phyloP scores from a whole-genome alignment of 2,888 invertebrate species.

The Desoria tigrina region DNA sequence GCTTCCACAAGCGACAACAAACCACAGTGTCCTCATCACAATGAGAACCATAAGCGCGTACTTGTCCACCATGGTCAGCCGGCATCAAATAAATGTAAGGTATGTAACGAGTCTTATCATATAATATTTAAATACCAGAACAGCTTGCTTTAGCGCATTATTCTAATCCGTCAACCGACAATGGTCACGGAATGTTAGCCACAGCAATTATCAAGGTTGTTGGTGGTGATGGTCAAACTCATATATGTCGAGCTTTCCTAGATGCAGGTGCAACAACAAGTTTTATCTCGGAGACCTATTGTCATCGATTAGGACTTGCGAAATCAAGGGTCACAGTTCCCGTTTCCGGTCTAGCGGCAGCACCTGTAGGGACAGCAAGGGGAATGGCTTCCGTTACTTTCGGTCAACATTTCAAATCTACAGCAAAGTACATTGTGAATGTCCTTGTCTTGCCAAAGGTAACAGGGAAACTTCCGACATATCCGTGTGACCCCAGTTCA shows the following conservation, averaged over 20 bases:
- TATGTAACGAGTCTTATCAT: not conserved
- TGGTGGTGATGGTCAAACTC: not conserved
- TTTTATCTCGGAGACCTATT: slow-evolving; percentile 5
- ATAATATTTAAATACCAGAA: not conserved
- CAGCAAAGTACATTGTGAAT: not conserved
- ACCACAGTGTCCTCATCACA: too few species aligned
- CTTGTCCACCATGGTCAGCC: slow-evolving; percentile 3
- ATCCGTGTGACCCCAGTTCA: not conserved
- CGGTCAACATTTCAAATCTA: not conserved
- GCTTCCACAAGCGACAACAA: not conserved
- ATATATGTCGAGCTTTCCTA: slow-evolving; percentile 8
- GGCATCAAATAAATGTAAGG: not conserved
- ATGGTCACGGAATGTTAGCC: not conserved
- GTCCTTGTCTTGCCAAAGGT: slow-evolving; percentile 22
- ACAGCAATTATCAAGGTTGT: slow-evolving; percentile 7
- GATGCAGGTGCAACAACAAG: slow-evolving; percentile 15
- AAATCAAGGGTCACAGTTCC: not conserved
- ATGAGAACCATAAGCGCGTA: not conserved
- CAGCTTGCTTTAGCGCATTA: not conserved
- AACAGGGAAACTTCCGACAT: slow-evolving; percentile 11
- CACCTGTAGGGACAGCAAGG: slow-evolving; percentile 1
- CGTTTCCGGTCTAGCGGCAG: not conserved
- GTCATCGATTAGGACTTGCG: not conserved
- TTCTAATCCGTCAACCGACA: not conserved
- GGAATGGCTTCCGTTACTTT: not conserved